Conservation (phyloP, 2,797 vertebrate species). For the Labroides dimidiatus region DNA sequence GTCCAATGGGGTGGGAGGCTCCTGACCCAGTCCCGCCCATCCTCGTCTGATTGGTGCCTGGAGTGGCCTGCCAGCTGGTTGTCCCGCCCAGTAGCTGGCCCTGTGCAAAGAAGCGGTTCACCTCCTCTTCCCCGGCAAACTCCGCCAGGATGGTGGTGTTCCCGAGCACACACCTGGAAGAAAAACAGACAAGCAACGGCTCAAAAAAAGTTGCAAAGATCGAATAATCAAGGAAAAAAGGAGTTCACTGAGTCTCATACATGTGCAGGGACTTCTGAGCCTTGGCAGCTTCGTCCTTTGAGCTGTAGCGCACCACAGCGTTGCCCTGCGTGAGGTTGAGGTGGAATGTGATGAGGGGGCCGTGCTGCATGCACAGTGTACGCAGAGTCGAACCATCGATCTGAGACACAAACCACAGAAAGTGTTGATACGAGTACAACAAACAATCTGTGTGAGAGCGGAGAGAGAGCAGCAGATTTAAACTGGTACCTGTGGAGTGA, state of each 20-base stretch:
- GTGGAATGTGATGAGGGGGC: conserved; percentile 98
- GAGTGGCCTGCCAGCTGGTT: conserved; percentile 93
- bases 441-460: neutral
- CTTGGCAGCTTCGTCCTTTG: conserved; percentile 98
- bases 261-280: conserved; percentile 99
- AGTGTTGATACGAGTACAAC: neutral
- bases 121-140: conserved; percentile 98
- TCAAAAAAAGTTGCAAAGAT: neutral
- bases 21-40: conserved; percentile 89
- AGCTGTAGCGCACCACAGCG: conserved; percentile 98
- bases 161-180: conserved; percentile 94
- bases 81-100: conserved; percentile 94
- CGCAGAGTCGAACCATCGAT: conserved; percentile 97
- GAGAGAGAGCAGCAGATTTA: neutral
- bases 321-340: conserved; percentile 98
- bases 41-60: conserved; percentile 92
- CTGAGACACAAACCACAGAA: conserved; percentile 69
- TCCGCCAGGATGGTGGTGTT: conserved; percentile 99
- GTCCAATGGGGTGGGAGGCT: conserved; percentile 91
- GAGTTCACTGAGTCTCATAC: conserved; percentile 74
- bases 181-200: neutral
- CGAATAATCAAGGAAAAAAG: neutral
- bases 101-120: conserved; percentile 99
- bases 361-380: conserved; percentile 97
- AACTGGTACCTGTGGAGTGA: conserved; percentile 93